Conservation (phyloP, 2,888 invertebrate genomes). For the Drosophila formosana region DNA sequence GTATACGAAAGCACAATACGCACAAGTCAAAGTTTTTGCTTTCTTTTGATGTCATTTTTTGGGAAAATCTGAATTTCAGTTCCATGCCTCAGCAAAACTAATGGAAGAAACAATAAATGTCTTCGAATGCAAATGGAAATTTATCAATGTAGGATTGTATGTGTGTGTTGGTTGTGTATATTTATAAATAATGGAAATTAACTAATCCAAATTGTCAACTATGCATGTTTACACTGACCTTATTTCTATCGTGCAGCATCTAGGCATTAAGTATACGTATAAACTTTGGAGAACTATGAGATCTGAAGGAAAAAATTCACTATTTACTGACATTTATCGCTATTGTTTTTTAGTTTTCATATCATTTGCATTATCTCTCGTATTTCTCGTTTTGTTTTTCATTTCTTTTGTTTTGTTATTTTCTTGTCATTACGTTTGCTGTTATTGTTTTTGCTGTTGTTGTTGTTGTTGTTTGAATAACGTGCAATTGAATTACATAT, state of each 20-base stretch:
- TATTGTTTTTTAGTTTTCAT: conserved; percentile 42
- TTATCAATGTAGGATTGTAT: background rate
- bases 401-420: conserved; percentile 7
- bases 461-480: conserved; percentile 17
- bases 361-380: conserved; percentile 6
- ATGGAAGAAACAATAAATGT: background rate
- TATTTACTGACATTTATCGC: conserved; percentile 60
- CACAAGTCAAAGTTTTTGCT: background rate
- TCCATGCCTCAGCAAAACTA: conserved; percentile 11
- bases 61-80: conserved; percentile 18
- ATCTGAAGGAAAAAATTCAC: conserved; percentile 58
- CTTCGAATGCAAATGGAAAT: background rate
- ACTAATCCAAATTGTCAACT: conserved; percentile 36
- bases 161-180: background rate
- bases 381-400: conserved; percentile 1
- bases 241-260: conserved; percentile 59
- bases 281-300: conserved; percentile 60
- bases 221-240: conserved; percentile 48
- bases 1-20: conserved; percentile 3
- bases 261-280: conserved; percentile 50
- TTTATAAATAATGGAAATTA: conserved; percentile 8
- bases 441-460: conserved; percentile 5
- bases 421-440: conserved; percentile 5
- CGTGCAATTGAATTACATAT: conserved; percentile 48
- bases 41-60: background rate